phyloP scores from a whole-genome alignment of 1,140 invertebrate genomes.

The Cotesia vestalis region DNA sequence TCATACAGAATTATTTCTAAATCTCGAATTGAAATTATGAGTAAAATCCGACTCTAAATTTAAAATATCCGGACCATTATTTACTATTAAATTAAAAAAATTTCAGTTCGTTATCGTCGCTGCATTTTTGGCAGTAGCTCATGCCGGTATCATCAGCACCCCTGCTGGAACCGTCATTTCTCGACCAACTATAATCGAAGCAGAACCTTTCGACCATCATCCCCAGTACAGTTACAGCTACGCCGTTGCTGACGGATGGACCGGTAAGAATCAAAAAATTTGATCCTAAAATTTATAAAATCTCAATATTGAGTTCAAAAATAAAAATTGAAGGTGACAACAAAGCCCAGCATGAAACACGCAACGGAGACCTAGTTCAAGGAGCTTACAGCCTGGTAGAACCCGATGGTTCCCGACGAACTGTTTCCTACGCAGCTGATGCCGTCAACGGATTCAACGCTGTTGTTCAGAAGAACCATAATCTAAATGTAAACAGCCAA shows the following conservation, averaged over 20 bases:
- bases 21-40: too few relatives aligned
- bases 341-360: constrained; percentile 63
- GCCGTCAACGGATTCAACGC: constrained; percentile 66
- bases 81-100: neutral
- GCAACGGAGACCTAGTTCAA: constrained; percentile 64
- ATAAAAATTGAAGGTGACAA: constrained; percentile 56
- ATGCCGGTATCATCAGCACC: constrained; percentile 49
- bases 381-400: constrained; percentile 65
- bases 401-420: constrained; percentile 63
- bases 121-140: constrained; percentile 50
- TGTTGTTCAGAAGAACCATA: constrained; percentile 60
- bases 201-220: constrained; percentile 74
- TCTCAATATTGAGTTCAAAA: neutral
- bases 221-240: constrained; percentile 79
- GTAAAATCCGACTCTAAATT: too few relatives aligned
- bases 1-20: too few relatives aligned
- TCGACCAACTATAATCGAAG: constrained; percentile 53
- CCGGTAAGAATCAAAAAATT: constrained; percentile 26
- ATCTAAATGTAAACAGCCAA: constrained; percentile 46
- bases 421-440: constrained; percentile 64
- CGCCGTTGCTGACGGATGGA: constrained; percentile 71
- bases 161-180: constrained; percentile 50
- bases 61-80: too few relatives aligned
- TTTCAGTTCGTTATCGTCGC: constrained; percentile 49
- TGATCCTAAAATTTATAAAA: neutral